phyloP scores from a whole-genome alignment of 1,140 invertebrate genomes.

The Bombus confusus region DNA sequence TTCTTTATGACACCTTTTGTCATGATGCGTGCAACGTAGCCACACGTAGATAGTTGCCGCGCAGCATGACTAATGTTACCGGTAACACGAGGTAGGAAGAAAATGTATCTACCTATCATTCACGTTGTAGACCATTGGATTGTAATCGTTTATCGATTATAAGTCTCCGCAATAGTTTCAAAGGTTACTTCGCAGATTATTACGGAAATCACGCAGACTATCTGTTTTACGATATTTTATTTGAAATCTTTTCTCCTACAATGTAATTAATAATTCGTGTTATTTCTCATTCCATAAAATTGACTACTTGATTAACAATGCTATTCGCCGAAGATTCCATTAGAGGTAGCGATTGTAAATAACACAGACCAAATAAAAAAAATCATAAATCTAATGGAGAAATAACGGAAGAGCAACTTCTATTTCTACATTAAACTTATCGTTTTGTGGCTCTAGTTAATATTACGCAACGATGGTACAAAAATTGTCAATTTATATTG shows the following conservation, averaged over 20 bases:
- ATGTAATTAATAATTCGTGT: neutral
- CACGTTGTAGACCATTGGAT: neutral
- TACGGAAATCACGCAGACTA: neutral
- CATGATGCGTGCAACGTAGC: neutral
- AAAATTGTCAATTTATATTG: neutral
- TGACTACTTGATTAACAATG: too few species aligned
- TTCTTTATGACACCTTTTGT: neutral
- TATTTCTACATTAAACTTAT: neutral
- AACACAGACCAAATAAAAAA: neutral
- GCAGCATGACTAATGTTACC: neutral
- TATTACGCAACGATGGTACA: neutral
- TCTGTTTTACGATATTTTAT: neutral
- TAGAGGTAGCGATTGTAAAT: neutral
- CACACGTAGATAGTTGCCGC: neutral
- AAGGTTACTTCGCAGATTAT: too few species aligned
- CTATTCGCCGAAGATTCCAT: neutral
- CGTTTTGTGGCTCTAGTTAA: too few species aligned
- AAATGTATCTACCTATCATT: neutral
- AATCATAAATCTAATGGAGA: neutral
- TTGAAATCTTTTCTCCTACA: neutral
- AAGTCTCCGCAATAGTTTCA: too few species aligned
- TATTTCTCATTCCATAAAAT: neutral
- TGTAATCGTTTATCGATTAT: neutral
- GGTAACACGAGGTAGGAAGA: neutral
- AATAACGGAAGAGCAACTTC: neutral